Evolutionary conservation across 2,888 invertebrate species (phyloP).

Genomic region (Apamea epomidion): DNA sequence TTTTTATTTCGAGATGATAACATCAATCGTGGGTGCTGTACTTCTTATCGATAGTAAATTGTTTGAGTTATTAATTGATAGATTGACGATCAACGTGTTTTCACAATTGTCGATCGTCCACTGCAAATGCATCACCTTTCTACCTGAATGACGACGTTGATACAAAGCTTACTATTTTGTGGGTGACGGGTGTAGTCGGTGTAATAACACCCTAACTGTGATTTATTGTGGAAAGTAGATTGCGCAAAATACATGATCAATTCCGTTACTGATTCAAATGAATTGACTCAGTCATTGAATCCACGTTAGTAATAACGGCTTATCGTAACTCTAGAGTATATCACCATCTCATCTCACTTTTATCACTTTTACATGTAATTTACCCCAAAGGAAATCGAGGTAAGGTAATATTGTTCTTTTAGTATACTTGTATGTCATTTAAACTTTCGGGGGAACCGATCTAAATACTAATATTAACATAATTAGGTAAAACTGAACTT

Average conservation of each 20-base stretch:
- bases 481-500: not conserved
- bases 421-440: not conserved
- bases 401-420: not conserved
- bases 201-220: not conserved
- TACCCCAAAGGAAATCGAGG: not conserved
- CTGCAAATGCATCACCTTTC: not conserved
- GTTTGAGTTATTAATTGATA: slow-evolving; percentile 2
- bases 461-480: not conserved
- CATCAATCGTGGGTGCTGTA: no score
- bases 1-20: not conserved
- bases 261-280: not conserved
- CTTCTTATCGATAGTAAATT: slow-evolving; percentile 1
- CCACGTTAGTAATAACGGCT: not conserved
- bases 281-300: not conserved
- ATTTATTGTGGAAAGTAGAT: not conserved
- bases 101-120: not conserved
- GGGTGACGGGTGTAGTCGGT: not conserved
- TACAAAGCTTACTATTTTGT: slow-evolving; percentile 1
- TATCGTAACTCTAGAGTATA: not conserved
- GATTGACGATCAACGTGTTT: not conserved
- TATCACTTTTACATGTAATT: not conserved
- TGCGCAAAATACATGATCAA: not conserved
- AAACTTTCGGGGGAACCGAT: no score
- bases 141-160: slow-evolving; percentile 6
- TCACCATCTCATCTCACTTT: not conserved